Conservation (phyloP, 2,888 invertebrate species). For the Caenorhabditis sp. region DNA sequence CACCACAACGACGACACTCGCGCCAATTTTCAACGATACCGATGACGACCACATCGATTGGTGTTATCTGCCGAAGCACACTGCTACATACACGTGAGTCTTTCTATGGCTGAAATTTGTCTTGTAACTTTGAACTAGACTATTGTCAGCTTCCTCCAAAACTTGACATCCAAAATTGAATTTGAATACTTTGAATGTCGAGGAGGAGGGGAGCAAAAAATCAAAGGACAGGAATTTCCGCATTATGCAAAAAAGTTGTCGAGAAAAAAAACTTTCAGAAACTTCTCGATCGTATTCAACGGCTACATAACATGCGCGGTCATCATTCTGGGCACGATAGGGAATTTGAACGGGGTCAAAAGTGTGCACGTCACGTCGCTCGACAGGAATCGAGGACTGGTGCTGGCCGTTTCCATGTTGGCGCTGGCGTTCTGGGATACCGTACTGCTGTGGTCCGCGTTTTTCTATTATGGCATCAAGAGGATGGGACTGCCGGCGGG, state of each 20-base stretch:
- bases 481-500: slow-evolving; percentile 22
- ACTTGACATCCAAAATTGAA: background rate
- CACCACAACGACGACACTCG: slow-evolving; percentile 30
- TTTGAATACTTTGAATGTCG: background rate
- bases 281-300: slow-evolving; percentile 73
- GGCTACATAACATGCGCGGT: slow-evolving; percentile 77
- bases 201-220: background rate
- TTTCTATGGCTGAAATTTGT: background rate
- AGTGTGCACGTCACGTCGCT: slow-evolving; percentile 77
- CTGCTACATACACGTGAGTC: slow-evolving; percentile 33
- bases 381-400: slow-evolving; percentile 81
- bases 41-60: slow-evolving; percentile 20
- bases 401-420: slow-evolving; percentile 78
- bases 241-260: slow-evolving; percentile 37
- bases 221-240: slow-evolving; percentile 11
- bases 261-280: no score
- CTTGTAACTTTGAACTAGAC: background rate
- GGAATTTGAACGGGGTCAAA: slow-evolving; percentile 77
- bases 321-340: slow-evolving; percentile 78
- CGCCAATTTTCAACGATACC: slow-evolving; percentile 21
- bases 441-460: slow-evolving; percentile 78
- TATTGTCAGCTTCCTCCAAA: background rate
- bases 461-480: slow-evolving; percentile 80
- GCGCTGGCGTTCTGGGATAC: slow-evolving; percentile 82
- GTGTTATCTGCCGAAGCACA: slow-evolving; percentile 31